phyloP scores from a whole-genome alignment of 2,113 vertebrate genomes.

The Cyphomyrus discorhynchus region DNA sequence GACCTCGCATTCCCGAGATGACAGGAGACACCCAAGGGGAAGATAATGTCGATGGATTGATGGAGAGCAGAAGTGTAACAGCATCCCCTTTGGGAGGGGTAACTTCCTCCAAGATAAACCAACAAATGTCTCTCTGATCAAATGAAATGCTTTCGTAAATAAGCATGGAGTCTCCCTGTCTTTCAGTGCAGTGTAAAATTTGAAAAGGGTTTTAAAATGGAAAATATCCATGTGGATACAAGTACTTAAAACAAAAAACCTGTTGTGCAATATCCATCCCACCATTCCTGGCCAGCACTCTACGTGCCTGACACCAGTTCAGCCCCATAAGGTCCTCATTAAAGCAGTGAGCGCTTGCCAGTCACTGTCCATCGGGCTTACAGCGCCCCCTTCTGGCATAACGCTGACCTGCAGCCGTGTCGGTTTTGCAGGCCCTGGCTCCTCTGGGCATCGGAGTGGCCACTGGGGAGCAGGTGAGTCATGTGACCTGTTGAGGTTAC shows the following conservation, averaged over 20 bases:
- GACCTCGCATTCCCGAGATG: background rate
- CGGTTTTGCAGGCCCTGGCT: conserved; percentile 60
- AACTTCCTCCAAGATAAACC: background rate
- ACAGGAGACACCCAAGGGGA: background rate
- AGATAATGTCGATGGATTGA: background rate
- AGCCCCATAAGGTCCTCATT: background rate
- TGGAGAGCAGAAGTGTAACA: background rate
- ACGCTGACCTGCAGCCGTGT: conserved; percentile 11
- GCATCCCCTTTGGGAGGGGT: background rate
- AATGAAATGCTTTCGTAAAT: background rate
- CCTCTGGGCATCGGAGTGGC: conserved; percentile 64
- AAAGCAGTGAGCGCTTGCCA: background rate
- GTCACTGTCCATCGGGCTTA: background rate
- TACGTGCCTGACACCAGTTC: background rate
- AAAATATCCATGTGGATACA: background rate
- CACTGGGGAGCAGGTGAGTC: conserved; percentile 67
- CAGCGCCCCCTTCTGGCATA: background rate
- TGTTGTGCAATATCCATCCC: background rate
- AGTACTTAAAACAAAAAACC: background rate
- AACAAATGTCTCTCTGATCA: background rate
- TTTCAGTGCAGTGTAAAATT: background rate
- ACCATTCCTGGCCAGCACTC: background rate
- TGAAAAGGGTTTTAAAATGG: background rate
- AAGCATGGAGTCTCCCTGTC: background rate
- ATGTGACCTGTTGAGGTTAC: background rate